Conservation (phyloP, 2,113 vertebrate species). For the human (Homo sapiens) region DNA sequence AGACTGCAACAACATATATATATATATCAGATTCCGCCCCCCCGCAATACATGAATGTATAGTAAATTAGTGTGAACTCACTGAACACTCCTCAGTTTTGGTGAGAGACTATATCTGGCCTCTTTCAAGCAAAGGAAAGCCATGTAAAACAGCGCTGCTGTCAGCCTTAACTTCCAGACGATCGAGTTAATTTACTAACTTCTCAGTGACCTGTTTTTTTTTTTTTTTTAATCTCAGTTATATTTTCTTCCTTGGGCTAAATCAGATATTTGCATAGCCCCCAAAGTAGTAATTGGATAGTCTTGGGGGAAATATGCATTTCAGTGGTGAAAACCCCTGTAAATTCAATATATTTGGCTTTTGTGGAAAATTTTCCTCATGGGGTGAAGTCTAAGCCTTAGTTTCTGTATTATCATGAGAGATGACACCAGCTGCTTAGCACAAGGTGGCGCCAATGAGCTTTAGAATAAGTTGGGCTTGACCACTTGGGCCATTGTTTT, state of each 20-base stretch:
- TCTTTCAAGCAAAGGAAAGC: background rate
- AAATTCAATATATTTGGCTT: background rate
- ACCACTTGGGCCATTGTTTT: background rate
- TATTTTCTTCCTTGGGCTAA: conserved; percentile 20
- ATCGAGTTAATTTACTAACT: background rate
- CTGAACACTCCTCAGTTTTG: background rate
- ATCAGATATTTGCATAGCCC: background rate
- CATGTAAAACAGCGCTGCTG: background rate
- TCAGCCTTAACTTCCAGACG: background rate
- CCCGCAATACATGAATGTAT: background rate
- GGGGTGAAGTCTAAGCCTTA: background rate
- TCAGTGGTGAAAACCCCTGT: background rate
- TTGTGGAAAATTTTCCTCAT: conserved; percentile 11
- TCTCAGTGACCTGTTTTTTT: background rate
- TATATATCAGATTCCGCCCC: background rate
- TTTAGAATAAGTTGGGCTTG: background rate
- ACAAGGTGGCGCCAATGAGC: conserved; percentile 75
- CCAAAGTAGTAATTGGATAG: background rate
- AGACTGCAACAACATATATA: background rate
- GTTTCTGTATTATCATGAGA: background rate
- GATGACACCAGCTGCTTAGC: background rate
- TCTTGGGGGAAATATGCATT: background rate
- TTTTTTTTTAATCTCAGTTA: background rate
- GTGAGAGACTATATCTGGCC: background rate
- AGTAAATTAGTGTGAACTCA: background rate